phyloP scores from a whole-genome alignment of 1,140 invertebrate genomes.

The Wasmannia auropunctata region DNA sequence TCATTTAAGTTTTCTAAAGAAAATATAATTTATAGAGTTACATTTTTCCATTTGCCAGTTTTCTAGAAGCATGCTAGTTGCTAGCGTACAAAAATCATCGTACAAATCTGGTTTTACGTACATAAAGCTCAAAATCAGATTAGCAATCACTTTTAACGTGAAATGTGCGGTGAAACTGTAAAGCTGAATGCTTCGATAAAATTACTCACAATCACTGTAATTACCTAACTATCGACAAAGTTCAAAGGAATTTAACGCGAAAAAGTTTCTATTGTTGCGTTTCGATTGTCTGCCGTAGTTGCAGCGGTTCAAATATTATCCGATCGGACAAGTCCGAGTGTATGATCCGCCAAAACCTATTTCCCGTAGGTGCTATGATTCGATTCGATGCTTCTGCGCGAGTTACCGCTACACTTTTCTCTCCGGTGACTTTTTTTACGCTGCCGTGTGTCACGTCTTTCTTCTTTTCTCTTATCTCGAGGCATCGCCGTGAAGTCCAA shows the following conservation, averaged over 20 bases:
- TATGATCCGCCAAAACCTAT: conserved; percentile 83
- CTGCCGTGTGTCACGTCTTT: conserved; percentile 7
- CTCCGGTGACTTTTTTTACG: conserved; percentile 47
- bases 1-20: too few relatives aligned
- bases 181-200: neutral
- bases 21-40: too few relatives aligned
- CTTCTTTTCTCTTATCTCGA: conserved; percentile 40
- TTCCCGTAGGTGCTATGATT: conserved; percentile 82
- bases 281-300: conserved; percentile 9
- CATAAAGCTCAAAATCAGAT: neutral
- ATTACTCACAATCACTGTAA: neutral
- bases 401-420: conserved; percentile 55
- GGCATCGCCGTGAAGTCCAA: conserved; percentile 62
- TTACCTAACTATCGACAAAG: neutral
- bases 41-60: too few relatives aligned
- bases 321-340: conserved; percentile 64
- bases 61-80: too few relatives aligned
- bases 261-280: neutral
- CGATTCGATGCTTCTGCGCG: conserved; percentile 75
- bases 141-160: neutral
- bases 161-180: neutral
- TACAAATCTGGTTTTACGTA: neutral
- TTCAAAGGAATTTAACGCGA: neutral
- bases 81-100: too few relatives aligned
- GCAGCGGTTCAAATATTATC: conserved; percentile 63